Evolutionary conservation across 1,140 invertebrate genomes (phyloP).

Genomic region (Monochamus saltuarius): DNA sequence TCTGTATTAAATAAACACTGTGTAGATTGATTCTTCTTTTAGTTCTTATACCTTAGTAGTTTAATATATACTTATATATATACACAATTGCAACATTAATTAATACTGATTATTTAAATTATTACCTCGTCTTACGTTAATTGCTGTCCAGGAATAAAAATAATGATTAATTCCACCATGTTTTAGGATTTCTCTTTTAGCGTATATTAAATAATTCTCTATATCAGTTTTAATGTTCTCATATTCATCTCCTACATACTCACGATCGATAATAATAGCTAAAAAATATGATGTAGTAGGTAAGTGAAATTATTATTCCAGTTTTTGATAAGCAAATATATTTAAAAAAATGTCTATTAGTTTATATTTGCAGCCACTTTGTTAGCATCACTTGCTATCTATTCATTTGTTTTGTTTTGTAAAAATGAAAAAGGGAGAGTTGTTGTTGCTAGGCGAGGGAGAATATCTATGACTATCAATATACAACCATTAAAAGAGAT

Average conservation of each 20-base stretch:
- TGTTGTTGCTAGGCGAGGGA: too few species aligned
- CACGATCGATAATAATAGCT: slow-evolving; percentile 65
- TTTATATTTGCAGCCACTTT: too few species aligned
- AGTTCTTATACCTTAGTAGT: too few species aligned
- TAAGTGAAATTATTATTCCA: slow-evolving; percentile 10
- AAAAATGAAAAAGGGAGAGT: too few species aligned
- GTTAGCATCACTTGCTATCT: too few species aligned
- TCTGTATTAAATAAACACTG: too few species aligned
- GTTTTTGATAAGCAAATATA: background rate
- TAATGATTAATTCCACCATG: slow-evolving; percentile 63
- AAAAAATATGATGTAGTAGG: slow-evolving; percentile 21
- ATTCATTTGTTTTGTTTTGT: too few species aligned
- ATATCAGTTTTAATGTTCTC: slow-evolving; percentile 58
- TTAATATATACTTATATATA: too few species aligned
- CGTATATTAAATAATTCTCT: slow-evolving; percentile 60
- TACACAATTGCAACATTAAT: background rate
- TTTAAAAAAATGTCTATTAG: too few species aligned
- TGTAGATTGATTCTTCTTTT: too few species aligned
- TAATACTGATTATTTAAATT: background rate
- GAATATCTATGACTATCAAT: too few species aligned
- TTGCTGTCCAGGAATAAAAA: slow-evolving; percentile 63
- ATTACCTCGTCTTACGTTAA: slow-evolving; percentile 66
- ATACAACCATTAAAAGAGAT: too few species aligned
- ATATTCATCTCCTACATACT: slow-evolving; percentile 61
- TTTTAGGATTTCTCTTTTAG: slow-evolving; percentile 61